Evolutionary conservation across 2,113 vertebrate species (phyloP).

Genomic region (Hippocampus zosterae): DNA sequence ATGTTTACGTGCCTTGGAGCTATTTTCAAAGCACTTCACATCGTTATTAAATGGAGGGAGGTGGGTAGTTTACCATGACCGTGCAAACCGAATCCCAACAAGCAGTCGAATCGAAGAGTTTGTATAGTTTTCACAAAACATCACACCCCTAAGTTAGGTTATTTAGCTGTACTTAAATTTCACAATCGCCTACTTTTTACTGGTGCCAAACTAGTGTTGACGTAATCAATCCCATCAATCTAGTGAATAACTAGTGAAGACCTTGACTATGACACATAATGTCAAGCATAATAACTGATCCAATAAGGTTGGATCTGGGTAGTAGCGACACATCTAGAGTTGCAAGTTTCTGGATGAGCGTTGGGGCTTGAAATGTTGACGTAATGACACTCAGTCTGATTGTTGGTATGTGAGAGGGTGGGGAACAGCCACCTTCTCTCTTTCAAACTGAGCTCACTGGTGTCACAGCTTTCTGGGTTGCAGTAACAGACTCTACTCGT

Average conservation of each 20-base stretch:
- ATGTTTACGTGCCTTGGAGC: too few relatives aligned
- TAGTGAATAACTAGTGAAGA: neutral
- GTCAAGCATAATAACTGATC: neutral
- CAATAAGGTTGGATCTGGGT: constrained; percentile 5
- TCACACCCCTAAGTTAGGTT: too few relatives aligned
- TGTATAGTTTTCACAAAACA: too few relatives aligned
- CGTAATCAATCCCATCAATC: neutral
- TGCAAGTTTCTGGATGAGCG: constrained; percentile 23
- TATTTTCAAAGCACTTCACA: too few relatives aligned
- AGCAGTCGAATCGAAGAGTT: too few relatives aligned
- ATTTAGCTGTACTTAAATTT: too few relatives aligned
- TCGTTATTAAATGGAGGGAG: too few relatives aligned
- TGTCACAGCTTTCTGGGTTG: constrained; percentile 40
- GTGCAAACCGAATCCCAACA: too few relatives aligned
- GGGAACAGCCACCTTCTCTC: constrained; percentile 56
- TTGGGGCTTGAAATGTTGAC: constrained; percentile 37
- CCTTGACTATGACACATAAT: neutral
- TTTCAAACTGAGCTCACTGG: constrained; percentile 22
- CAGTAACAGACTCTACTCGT: constrained; percentile 29
- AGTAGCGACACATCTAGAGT: constrained; percentile 5
- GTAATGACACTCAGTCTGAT: constrained; percentile 56
- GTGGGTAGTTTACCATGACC: too few relatives aligned
- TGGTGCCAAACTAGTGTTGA: too few relatives aligned
- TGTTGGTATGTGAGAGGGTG: constrained; percentile 27
- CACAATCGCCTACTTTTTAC: too few relatives aligned